Evolutionary conservation across 2,113 vertebrate species (phyloP), one percentile per base, ranked within the genome.

Genomic region (Pyrgilauda ruficollis): DNA sequence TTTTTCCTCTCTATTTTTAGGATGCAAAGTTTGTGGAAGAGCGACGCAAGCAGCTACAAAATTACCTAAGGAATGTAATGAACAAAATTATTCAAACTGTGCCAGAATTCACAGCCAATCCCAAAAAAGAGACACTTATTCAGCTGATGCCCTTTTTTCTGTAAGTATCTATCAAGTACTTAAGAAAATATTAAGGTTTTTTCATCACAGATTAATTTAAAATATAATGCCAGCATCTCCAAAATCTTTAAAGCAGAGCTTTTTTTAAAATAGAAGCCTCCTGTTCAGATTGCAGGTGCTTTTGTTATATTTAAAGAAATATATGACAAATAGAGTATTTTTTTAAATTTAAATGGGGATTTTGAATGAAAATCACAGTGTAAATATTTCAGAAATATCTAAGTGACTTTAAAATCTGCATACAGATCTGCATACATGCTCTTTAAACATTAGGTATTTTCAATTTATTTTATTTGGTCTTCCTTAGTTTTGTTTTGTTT

Each of bases 11-110:
- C 37, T 95, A 49, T 89, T 67, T 90, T 88, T 94, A 99, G 99
- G 99, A 99, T 88, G 99, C 99, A 96, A 99, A 99, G 97, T 99
- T 99, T 94, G 99, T 99, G 64, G 99, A 99, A 97, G 99, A 99
- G 95, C 97, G 99, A 22, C 97, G 99, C 91, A 99, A 99, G 92
- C 99, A 99, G 95, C 98, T 99, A 62, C 99, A 99, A 97, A 97
- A 96, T 81, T 99, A 99, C 98, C 98, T 99, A 91, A 99, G 99
- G 81, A 99, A 95, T 6, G 98, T 99, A 97, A 99, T 99, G 99
- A 99, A 99, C 98, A 99, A 99, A 97, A 97, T 99, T 91, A 98
- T 99, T 97, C 99, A 99, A 97, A 98, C 98, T 30, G 98, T 99
- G 95, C 99, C 99, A 15, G 98, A 99, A 97, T 99, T 99, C 94